These are phyloP conservation scores for Drosophila merina DNA, from an alignment of 2,888 invertebrate genomes.

Conservation along the genomic window DNA sequence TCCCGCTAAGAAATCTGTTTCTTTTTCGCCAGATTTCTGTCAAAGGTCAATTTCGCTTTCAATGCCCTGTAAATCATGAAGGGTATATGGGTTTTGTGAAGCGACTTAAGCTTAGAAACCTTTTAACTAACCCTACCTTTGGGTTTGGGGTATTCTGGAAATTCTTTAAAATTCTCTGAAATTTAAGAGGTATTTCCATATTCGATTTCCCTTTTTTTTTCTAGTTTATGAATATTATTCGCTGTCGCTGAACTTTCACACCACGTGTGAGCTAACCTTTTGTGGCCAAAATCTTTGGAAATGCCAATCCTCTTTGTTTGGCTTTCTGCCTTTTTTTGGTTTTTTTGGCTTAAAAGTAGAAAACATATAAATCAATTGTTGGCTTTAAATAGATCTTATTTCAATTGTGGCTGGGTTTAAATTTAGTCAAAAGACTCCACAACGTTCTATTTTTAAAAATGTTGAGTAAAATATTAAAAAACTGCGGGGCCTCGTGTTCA, in stretches of 20 bases:
- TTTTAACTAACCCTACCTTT: too few species aligned
- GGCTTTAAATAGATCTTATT: slow-evolving; percentile 5
- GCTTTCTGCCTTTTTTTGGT: neutral
- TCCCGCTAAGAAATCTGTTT: slow-evolving; percentile 41
- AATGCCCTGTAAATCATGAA: neutral
- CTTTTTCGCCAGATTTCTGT: slow-evolving; percentile 40
- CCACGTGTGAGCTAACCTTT: slow-evolving; percentile 30
- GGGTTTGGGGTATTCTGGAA: too few species aligned
- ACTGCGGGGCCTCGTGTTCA: neutral
- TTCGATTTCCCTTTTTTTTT: neutral
- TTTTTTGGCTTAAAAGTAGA: neutral
- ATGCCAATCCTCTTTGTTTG: slow-evolving; percentile 8
- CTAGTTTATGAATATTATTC: neutral
- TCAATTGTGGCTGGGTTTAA: slow-evolving; percentile 9
- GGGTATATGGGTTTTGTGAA: neutral
- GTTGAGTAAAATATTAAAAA: neutral
- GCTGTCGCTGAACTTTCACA: slow-evolving; percentile 21
- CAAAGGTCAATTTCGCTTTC: slow-evolving; percentile 68
- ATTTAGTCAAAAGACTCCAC: slow-evolving; percentile 11
- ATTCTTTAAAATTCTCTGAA: too few species aligned
- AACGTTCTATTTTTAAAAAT: slow-evolving; percentile 18
- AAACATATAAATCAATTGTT: slow-evolving; percentile 17
- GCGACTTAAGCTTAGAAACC: neutral
- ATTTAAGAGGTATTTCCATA: neutral
- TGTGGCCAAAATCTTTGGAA: neutral